A percentile compares a stretch with the other conserved stretches of the same genome.
Conservation (phyloP, 1,140 invertebrate genomes). For the Oryzaephilus surinamensis region DNA sequence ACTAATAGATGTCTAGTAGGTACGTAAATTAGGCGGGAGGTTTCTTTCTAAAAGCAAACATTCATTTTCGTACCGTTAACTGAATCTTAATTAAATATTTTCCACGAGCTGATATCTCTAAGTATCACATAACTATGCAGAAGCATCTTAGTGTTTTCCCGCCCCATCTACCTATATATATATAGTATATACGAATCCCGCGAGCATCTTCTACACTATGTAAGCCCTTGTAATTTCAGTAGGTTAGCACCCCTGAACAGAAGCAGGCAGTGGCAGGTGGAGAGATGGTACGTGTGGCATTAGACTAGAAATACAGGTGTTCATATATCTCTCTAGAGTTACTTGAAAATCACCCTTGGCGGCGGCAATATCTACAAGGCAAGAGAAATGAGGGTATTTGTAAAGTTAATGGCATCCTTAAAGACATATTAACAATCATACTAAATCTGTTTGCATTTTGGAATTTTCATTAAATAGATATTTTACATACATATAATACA, state of each 20-base stretch:
- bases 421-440: no score
- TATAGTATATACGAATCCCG: no score
- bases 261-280: conserved; percentile 8
- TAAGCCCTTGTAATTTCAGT: conserved; percentile 7
- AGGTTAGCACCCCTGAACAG: conserved; percentile 9
- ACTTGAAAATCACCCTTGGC: conserved; percentile 11
- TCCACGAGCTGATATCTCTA: conserved; percentile 31
- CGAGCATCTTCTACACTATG: no score
- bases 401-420: conserved; percentile 8
- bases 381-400: no score
- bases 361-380: no score
- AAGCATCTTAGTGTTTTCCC: conserved; percentile 8
- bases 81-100: conserved; percentile 36
- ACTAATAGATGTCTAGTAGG: conserved; percentile 18
- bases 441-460: no score
- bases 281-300: conserved; percentile 15
- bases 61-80: conserved; percentile 31
- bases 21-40: conserved; percentile 19
- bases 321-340: conserved; percentile 17
- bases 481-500: no score
- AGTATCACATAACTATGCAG: conserved; percentile 35
- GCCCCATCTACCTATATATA: neutral
- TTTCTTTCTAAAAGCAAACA: conserved; percentile 24
- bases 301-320: conserved; percentile 16
- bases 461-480: no score